Conservation (phyloP, 2,888 invertebrate species). For the Malthinus seriepunctatus region DNA sequence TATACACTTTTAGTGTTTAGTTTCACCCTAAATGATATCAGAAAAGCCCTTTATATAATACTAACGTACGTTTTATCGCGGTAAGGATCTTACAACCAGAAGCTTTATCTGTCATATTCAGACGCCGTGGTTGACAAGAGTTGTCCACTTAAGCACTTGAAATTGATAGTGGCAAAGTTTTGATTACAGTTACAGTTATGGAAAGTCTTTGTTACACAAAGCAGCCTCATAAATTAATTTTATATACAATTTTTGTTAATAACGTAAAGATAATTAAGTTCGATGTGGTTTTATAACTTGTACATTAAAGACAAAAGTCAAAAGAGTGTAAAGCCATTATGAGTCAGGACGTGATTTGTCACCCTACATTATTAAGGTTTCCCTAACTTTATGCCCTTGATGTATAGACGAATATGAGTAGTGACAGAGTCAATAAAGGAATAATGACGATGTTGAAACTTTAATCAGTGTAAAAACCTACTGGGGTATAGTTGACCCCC, state of each 20-base stretch:
- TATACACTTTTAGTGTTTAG: neutral
- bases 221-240: too few species aligned
- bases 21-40: constrained; percentile 4
- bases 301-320: constrained; percentile 6
- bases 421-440: constrained; percentile 14
- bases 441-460: constrained; percentile 8
- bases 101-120: constrained; percentile 19
- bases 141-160: constrained; percentile 19
- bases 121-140: constrained; percentile 13
- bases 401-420: constrained; percentile 10
- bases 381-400: constrained; percentile 17
- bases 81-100: constrained; percentile 13
- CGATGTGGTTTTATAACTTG: neutral
- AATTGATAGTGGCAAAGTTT: constrained; percentile 11
- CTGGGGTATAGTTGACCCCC: too few species aligned
- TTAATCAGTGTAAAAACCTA: too few species aligned
- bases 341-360: constrained; percentile 34
- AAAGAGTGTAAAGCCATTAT: constrained; percentile 20
- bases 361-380: constrained; percentile 17
- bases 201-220: too few species aligned
- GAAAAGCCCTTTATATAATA: constrained; percentile 6
- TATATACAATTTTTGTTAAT: too few species aligned
- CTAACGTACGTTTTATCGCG: constrained; percentile 2
- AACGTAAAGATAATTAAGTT: neutral
- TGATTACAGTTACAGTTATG: constrained; percentile 8